Evolutionary conservation across 2,888 invertebrate genomes (phyloP), one percentile per base, ranked within the genome.

Genomic region (Adela reaumurella): DNA sequence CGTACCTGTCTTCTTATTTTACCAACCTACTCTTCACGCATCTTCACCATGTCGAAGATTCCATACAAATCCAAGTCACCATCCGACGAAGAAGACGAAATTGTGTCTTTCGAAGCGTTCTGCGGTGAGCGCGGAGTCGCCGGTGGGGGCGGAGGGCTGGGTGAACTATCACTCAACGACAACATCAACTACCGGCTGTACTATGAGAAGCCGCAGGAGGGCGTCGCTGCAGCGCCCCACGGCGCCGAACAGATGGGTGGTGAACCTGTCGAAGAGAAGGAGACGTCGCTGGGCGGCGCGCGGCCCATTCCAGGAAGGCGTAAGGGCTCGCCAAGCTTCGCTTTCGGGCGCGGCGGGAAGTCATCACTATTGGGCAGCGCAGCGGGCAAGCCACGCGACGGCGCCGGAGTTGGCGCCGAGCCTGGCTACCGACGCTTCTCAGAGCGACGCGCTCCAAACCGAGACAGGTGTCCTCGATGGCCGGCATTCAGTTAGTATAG

Each of bases 31-130:
- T n/a, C n/a, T n/a, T n/a, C n/a, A n/a, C n/a, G n/a, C n/a, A n/a
- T n/a, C 4, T 8, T 35, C 48, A 59, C 68, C 58, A 80, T 80
- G 80, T 70, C 78, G 49, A 79, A 79, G 64, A 68, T 74, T 60
- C 76, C 77, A 0, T 74, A 72, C 50, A 77, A 76, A 62, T 56
- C 68, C 3, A 76, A 78, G 53, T 59, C 59, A n/a, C 70, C 70
- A 48, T 64, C 68, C 17, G 70, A 74, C 16, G 73, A 76, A 45
- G 80, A 79, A 53, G 79, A 80, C 51, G 79, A 79, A 57, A 76
- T 79, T 50, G 82, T 83, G 19, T 82, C 83, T 1, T 83, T 83
- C 58, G 83, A 84, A 60, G 81, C 83, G 49, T 83, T 83, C 60
- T 82, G 81, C 55, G 82, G 83, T 55, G 83, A 83, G 54, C 74